Percentiles rank a stretch among this genome's conserved stretches.
phyloP scores from a whole-genome alignment of 2,113 vertebrate genomes.

The Solea senegalensis region DNA sequence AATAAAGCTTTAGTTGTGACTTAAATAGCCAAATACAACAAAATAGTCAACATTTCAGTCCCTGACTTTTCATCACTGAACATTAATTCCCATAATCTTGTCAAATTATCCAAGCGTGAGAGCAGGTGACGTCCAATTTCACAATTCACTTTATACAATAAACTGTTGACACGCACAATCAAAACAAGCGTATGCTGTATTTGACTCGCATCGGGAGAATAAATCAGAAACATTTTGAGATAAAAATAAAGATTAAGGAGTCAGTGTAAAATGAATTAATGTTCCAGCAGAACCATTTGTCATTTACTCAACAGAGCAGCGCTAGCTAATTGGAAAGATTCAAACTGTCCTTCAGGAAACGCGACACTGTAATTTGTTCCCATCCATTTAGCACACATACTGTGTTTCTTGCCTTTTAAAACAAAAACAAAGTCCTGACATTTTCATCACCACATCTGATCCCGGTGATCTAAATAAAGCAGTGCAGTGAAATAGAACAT shows the following conservation, averaged over 20 bases:
- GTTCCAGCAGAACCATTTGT: conserved; percentile 21
- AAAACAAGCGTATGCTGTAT: neutral
- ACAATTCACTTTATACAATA: neutral
- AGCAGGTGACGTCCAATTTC: neutral
- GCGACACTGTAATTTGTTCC: conserved; percentile 35
- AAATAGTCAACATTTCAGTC: neutral
- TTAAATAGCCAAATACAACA: neutral
- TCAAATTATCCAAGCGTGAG: neutral
- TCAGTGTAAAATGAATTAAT: conserved; percentile 10
- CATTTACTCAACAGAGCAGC: conserved; percentile 5
- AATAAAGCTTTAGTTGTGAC: neutral
- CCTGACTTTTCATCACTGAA: neutral
- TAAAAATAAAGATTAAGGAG: neutral
- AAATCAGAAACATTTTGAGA: neutral
- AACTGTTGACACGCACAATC: neutral
- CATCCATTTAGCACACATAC: conserved; percentile 4
- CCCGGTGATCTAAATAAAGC: conserved; percentile 32
- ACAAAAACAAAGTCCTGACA: conserved; percentile 29
- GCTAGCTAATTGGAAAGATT: conserved; percentile 1
- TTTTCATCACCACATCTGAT: conserved; percentile 38
- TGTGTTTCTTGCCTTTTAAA: neutral
- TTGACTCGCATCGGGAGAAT: conserved; percentile 1
- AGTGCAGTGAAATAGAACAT: conserved; percentile 28
- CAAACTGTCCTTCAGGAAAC: conserved; percentile 1
- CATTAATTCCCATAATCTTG: neutral